Percentiles rank a stretch among this genome's conserved stretches.
These are phyloP conservation scores for Babyrousa celebensis DNA, from an alignment of 2,797 vertebrate genomes.

Conservation along the genomic window DNA sequence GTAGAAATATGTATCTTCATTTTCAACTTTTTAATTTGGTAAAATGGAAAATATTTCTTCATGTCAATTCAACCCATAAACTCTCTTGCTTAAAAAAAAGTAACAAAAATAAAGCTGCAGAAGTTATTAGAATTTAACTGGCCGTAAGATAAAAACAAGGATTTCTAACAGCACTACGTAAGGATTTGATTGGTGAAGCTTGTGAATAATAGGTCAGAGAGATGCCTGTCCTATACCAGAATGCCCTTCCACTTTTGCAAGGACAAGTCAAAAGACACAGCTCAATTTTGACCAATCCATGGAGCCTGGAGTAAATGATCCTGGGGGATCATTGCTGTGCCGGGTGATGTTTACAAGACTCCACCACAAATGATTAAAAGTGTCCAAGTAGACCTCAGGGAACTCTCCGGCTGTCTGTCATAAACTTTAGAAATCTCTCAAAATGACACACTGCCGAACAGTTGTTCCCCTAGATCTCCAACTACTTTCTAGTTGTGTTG, in stretches of 20 bases:
- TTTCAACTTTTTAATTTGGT: constrained; percentile 6
- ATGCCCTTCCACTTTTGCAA: not conserved
- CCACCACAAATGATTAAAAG: not conserved
- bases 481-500: not conserved
- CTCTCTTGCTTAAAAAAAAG: constrained; percentile 16
- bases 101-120: not conserved
- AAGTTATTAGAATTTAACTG: constrained; percentile 21
- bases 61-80: not conserved
- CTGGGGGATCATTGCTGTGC: not conserved
- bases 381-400: constrained; percentile 8
- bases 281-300: not conserved
- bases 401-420: not conserved
- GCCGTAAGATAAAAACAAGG: constrained; percentile 4
- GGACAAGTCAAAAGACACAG: not conserved
- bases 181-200: not conserved
- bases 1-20: constrained; percentile 2
- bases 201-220: not conserved
- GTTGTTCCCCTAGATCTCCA: no score
- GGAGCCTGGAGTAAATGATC: not conserved
- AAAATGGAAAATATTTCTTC: not conserved
- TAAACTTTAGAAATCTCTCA: constrained; percentile 12
- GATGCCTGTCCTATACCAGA: not conserved
- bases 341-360: not conserved
- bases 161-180: constrained; percentile 9
- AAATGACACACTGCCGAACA: not conserved